Percentiles rank a stretch among this genome's conserved stretches.
phyloP scores from a whole-genome alignment of 1,140 invertebrate species.

The Drosophila ficusphila region DNA sequence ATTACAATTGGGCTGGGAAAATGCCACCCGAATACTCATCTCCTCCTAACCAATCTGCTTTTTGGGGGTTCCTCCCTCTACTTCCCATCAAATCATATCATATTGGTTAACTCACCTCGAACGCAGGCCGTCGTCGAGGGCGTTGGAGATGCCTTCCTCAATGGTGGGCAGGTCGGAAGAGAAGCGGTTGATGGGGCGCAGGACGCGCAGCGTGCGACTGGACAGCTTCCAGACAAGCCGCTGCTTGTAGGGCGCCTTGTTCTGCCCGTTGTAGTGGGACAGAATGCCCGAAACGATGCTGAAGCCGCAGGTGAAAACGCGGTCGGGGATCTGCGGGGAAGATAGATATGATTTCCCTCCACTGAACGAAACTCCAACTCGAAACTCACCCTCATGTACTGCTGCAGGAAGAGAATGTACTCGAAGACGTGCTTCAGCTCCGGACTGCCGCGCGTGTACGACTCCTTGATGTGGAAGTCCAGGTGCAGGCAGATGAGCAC shows the following conservation, averaged over 20 bases:
- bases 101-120: constrained; percentile 74
- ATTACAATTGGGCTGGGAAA: background rate
- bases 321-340: constrained; percentile 87
- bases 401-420: constrained; percentile 83
- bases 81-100: too few relatives aligned
- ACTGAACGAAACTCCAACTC: background rate
- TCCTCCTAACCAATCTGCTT: too few relatives aligned
- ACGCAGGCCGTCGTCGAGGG: constrained; percentile 78
- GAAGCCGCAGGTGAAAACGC: constrained; percentile 87
- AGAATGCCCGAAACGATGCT: constrained; percentile 87
- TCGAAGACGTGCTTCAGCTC: constrained; percentile 82
- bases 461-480: constrained; percentile 85
- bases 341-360: background rate
- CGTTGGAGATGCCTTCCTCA: constrained; percentile 86
- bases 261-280: constrained; percentile 89
- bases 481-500: constrained; percentile 88
- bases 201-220: constrained; percentile 87
- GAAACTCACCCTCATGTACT: constrained; percentile 72
- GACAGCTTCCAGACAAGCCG: constrained; percentile 90
- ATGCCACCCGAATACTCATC: too few relatives aligned
- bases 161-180: constrained; percentile 90
- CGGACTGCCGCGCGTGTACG: constrained; percentile 79
- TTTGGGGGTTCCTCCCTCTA: too few relatives aligned
- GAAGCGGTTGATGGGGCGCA: constrained; percentile 90
- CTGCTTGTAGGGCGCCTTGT: constrained; percentile 89